phyloP scores from a whole-genome alignment of 2,113 vertebrate species.

The Rhynchomys soricoides region DNA sequence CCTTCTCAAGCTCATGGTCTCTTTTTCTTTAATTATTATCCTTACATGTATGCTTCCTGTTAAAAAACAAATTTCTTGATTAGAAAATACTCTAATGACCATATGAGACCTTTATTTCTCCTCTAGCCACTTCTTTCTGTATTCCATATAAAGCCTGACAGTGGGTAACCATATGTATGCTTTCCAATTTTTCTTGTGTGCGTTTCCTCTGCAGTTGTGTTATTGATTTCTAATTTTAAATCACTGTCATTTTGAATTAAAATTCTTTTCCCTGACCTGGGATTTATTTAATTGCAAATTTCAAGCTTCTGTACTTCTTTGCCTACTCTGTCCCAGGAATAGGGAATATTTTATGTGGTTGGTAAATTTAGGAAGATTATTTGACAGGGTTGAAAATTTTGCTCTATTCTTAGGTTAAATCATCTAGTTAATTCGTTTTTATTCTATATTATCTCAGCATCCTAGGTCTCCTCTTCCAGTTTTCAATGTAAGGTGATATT shows the following conservation, averaged over 20 bases:
- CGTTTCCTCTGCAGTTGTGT: background rate
- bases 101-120: background rate
- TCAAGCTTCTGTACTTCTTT: background rate
- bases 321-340: background rate
- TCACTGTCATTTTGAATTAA: background rate
- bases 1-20: background rate
- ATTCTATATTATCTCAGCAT: background rate
- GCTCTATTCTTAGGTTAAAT: background rate
- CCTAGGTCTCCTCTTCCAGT: background rate
- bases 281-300: background rate
- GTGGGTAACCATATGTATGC: background rate
- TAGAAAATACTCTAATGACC: background rate
- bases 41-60: background rate
- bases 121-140: background rate
- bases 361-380: conserved; percentile 24
- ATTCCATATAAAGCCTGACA: background rate
- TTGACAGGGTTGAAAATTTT: background rate
- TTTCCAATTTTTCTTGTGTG: background rate
- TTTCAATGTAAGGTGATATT: background rate
- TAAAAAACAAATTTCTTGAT: background rate
- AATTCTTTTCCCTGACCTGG: background rate
- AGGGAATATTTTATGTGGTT: background rate
- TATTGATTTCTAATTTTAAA: conserved; percentile 10
- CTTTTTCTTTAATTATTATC: background rate
- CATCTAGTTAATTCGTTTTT: background rate